Conservation (phyloP, 2,888 invertebrate genomes). For the Amaurobius ferox region DNA sequence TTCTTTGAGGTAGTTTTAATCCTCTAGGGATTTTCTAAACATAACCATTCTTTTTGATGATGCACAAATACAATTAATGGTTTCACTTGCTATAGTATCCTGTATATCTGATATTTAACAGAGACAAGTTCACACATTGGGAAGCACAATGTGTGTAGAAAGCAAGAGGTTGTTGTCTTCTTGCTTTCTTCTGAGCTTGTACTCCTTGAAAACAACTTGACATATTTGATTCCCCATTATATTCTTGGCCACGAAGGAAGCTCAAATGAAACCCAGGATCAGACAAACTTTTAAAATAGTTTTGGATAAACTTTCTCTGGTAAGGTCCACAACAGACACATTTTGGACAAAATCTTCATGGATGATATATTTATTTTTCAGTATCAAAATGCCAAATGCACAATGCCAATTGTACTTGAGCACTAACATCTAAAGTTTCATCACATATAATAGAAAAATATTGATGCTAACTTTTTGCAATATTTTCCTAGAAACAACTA, state of each 20-base stretch:
- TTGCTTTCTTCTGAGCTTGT: background rate
- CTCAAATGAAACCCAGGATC: background rate
- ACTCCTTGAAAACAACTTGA: background rate
- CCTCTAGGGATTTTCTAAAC: too few relatives aligned
- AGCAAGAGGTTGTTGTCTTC: background rate
- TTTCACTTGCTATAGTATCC: too few relatives aligned
- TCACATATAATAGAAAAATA: background rate
- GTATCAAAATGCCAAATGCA: background rate
- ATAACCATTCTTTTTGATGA: too few relatives aligned
- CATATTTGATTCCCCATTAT: conserved; percentile 4
- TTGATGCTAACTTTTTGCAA: background rate
- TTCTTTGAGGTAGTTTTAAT: too few relatives aligned
- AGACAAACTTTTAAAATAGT: too few relatives aligned
- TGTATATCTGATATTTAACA: too few relatives aligned
- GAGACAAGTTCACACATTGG: background rate
- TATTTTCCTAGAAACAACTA: background rate
- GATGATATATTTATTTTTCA: too few relatives aligned
- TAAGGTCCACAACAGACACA: background rate
- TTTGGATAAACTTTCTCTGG: background rate
- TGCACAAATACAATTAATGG: too few relatives aligned
- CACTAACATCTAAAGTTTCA: background rate
- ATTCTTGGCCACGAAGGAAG: background rate
- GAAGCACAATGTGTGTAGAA: background rate
- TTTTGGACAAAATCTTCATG: background rate
- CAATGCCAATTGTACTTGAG: background rate